Evolutionary conservation across 2,113 vertebrate genomes (phyloP), one percentile per base, ranked within the genome.

Genomic region (Artemisiospiza belli): DNA sequence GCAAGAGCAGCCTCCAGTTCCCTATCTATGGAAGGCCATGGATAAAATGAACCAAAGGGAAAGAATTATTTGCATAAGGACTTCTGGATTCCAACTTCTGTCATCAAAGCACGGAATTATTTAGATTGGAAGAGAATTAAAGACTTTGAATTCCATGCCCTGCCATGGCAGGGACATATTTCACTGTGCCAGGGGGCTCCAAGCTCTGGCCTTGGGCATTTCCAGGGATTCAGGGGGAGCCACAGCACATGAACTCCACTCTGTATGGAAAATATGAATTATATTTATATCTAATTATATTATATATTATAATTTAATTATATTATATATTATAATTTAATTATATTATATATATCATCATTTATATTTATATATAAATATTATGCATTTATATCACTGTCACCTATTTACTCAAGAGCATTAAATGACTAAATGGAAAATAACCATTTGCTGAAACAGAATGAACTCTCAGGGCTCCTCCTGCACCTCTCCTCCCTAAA

Each of bases 11-110:
- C 0, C 3, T 16, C 49, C 47, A 41, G 5, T 4, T 75, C 12
- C 27, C 52, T 8, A 11, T 11, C 19, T 18, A 0, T 0, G 10
- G 12, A 4, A 70, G 17, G 12, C 16, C 52, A 11, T 0, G 0
- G 33, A 24, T 31, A 74, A 66, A 63, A n/a, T 3, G 2, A 64
- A 21, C 20, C 22, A 23, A 15, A 67, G 11, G 6, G n/a, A 21
- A 68, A 24, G 10, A 57, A 79, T 19, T 23, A 19, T 5, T 2
- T 72, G 35, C 10, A 4, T 3, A 5, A 51, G 41, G 70, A 23
- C 11, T 49, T 55, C 2, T 23, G 23, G 5, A 10, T 51, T 57
- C 6, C 15, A 41, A 27, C 8, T 22, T 11, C 33, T n/a, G 28
- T 21, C 8, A 5, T 11, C 16, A 41, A 30, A 87, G 25, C n/a